Evolutionary conservation across 1,140 invertebrate genomes (phyloP).

Genomic region (Drosophila suzukii): DNA sequence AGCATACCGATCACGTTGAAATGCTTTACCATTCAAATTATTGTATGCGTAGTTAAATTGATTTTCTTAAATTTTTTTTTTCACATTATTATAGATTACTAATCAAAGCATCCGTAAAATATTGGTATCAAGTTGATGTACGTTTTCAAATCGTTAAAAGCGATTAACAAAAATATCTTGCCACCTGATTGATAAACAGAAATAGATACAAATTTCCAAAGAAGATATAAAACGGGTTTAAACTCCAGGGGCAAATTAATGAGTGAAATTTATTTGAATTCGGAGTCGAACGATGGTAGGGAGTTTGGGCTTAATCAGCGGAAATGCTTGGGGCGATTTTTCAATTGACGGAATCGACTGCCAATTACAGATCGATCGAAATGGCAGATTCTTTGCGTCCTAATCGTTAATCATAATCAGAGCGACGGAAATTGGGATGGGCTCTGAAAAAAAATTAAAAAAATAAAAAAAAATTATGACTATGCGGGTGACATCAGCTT

Average conservation of each 20-base stretch:
- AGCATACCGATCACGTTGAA: slow-evolving; percentile 12
- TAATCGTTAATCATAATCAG: slow-evolving; percentile 35
- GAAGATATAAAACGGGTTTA: slow-evolving; percentile 7
- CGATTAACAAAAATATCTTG: too few relatives aligned
- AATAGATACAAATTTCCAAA: slow-evolving; percentile 12
- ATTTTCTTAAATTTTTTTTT: too few relatives aligned
- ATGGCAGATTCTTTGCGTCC: slow-evolving; percentile 6
- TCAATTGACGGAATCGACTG: slow-evolving; percentile 29
- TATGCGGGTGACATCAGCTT: slow-evolving; percentile 51
- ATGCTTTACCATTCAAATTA: too few relatives aligned
- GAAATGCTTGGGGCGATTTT: slow-evolving; percentile 10
- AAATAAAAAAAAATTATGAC: slow-evolving; percentile 18
- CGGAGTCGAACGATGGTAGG: slow-evolving; percentile 5
- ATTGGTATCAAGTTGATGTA: too few relatives aligned
- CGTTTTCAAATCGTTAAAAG: not conserved
- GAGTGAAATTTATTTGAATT: slow-evolving; percentile 27
- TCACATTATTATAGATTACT: too few relatives aligned
- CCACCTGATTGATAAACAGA: slow-evolving; percentile 4
- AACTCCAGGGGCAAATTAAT: not conserved
- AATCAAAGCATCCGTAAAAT: too few relatives aligned
- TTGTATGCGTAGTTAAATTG: too few relatives aligned
- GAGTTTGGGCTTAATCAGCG: slow-evolving; percentile 6
- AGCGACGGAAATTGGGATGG: slow-evolving; percentile 9
- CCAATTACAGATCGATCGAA: slow-evolving; percentile 14
- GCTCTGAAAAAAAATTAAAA: slow-evolving; percentile 1